Percentiles rank a stretch among this genome's conserved stretches.
Conservation (phyloP, 2,888 invertebrate genomes). For the Phaedon cochleariae region DNA sequence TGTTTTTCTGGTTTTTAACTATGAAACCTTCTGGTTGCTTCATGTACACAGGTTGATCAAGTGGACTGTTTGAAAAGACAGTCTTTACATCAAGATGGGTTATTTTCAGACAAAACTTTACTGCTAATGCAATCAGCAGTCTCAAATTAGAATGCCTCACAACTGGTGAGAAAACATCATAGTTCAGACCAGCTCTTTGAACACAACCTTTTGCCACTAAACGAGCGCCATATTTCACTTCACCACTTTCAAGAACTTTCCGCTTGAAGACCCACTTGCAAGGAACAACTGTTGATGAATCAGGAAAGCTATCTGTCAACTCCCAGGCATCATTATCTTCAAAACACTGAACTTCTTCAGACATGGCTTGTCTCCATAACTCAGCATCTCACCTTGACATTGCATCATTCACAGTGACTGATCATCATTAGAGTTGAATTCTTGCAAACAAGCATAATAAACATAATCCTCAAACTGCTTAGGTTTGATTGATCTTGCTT, state of each 20-base stretch:
- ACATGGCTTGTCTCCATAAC: constrained; percentile 36
- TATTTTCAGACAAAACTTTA: constrained; percentile 12
- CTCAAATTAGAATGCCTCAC: constrained; percentile 14
- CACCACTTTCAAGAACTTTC: constrained; percentile 23
- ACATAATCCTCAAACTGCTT: constrained; percentile 30
- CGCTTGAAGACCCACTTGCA: constrained; percentile 17
- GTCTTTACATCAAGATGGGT: too few relatives aligned
- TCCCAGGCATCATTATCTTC: constrained; percentile 39
- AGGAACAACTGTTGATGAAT: constrained; percentile 14
- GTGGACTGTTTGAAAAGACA: constrained; percentile 16
- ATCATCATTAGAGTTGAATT: constrained; percentile 19
- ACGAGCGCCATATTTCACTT: constrained; percentile 9
- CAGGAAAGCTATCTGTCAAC: constrained; percentile 22
- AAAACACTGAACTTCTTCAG: constrained; percentile 32
- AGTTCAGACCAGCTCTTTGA: constrained; percentile 10
- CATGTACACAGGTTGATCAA: constrained; percentile 9
- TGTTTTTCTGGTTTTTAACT: neutral
- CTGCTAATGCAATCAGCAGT: constrained; percentile 21
- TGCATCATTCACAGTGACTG: constrained; percentile 30
- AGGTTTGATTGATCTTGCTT: constrained; percentile 26
- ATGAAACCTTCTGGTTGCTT: constrained; percentile 11
- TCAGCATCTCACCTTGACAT: constrained; percentile 31
- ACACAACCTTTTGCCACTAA: constrained; percentile 15
- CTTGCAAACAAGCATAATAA: constrained; percentile 29
- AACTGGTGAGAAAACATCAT: constrained; percentile 12